Percentiles rank a stretch among this genome's conserved stretches.
phyloP scores from a whole-genome alignment of 2,888 invertebrate genomes.

The Epinotia ramella region DNA sequence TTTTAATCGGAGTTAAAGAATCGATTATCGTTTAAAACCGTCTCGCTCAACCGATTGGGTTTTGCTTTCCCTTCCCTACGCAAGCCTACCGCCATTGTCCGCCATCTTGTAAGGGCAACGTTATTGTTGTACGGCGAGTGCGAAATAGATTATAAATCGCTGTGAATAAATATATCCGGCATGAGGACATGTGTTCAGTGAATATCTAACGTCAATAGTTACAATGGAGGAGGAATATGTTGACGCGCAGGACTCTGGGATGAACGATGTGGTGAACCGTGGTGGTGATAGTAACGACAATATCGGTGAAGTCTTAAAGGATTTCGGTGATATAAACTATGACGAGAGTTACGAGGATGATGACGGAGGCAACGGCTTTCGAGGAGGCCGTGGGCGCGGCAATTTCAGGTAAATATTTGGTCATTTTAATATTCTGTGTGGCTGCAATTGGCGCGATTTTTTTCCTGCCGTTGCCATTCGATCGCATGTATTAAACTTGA shows the following conservation, averaged over 20 bases:
- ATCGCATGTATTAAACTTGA: neutral
- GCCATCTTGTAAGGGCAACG: constrained; percentile 65
- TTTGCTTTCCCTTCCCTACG: constrained; percentile 25
- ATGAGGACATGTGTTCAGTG: constrained; percentile 69
- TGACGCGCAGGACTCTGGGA: constrained; percentile 69
- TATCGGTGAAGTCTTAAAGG: constrained; percentile 67
- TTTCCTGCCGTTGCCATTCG: neutral
- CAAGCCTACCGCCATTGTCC: constrained; percentile 47
- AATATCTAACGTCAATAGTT: constrained; percentile 52
- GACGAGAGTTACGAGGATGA: constrained; percentile 78
- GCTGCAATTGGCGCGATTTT: constrained; percentile 26
- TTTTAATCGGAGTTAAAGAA: neutral
- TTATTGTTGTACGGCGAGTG: constrained; percentile 67
- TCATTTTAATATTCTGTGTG: neutral
- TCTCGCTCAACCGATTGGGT: constrained; percentile 31
- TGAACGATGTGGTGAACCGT: constrained; percentile 57
- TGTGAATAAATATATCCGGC: constrained; percentile 57
- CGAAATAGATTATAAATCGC: constrained; percentile 51
- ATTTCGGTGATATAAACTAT: constrained; percentile 69
- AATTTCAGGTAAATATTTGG: constrained; percentile 70
- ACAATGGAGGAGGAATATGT: constrained; percentile 79
- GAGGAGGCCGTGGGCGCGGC: constrained; percentile 74
- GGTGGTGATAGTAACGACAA: constrained; percentile 58
- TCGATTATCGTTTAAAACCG: constrained; percentile 11
- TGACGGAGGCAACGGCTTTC: constrained; percentile 68